Percentiles rank a stretch among this genome's conserved stretches.
These are phyloP conservation scores for Cebidichthys violaceus DNA, from an alignment of 2,113 vertebrate species.

Conservation along the genomic window DNA sequence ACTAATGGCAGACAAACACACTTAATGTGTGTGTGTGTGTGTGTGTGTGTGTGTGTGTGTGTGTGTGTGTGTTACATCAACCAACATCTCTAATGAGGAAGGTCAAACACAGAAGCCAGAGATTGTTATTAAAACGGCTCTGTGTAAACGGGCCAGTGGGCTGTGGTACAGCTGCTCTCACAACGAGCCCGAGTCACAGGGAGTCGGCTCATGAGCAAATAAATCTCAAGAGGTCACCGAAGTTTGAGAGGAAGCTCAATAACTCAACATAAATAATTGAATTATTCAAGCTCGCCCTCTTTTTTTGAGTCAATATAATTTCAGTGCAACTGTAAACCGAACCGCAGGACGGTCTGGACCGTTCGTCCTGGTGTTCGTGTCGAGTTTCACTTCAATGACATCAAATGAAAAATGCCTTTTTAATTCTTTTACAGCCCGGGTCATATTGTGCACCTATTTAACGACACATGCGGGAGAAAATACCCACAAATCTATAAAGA, in stretches of 20 bases:
- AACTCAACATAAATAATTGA: neutral
- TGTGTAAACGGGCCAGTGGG: constrained; percentile 13
- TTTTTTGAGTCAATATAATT: neutral
- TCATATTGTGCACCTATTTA: too few relatives aligned
- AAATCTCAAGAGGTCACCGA: neutral
- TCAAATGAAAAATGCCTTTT: neutral
- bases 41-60: constrained; percentile 18
- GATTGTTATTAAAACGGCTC: constrained; percentile 22
- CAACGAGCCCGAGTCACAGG: neutral
- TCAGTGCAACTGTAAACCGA: neutral
- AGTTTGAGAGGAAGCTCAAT: neutral
- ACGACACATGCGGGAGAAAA: neutral
- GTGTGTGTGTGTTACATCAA: neutral
- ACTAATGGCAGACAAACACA: constrained; percentile 5
- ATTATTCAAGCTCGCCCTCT: neutral
- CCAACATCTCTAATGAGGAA: constrained; percentile 28
- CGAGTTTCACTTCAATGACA: neutral
- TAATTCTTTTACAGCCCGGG: too few relatives aligned
- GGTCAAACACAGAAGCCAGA: constrained; percentile 23
- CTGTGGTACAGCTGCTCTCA: constrained; percentile 15
- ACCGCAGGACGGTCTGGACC: too few relatives aligned
- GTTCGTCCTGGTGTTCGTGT: neutral
- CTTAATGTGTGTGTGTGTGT: neutral
- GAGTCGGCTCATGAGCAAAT: neutral
- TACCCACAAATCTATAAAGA: neutral